phyloP scores from a whole-genome alignment of 2,888 invertebrate species.

The Psylliodes chrysocephalus region DNA sequence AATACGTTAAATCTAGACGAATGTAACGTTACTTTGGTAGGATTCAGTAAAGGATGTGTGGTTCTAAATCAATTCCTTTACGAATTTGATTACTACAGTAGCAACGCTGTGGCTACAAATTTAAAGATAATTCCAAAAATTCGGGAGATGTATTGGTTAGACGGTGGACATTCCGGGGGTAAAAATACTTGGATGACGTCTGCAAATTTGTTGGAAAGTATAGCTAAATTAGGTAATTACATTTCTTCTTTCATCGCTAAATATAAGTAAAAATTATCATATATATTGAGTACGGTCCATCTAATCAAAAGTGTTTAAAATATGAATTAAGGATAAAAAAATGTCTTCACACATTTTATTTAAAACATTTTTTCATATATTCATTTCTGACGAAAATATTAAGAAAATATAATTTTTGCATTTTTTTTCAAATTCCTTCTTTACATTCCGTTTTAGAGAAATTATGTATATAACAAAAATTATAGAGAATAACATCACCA shows the following conservation, averaged over 20 bases:
- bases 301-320: too few species aligned
- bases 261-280: too few species aligned
- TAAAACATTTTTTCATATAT: too few species aligned
- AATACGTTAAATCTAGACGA: conserved; percentile 24
- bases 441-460: too few species aligned
- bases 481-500: too few species aligned
- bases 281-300: too few species aligned
- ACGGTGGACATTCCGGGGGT: conserved; percentile 90
- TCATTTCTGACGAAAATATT: neutral
- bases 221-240: conserved; percentile 74
- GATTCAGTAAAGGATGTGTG: conserved; percentile 94
- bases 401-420: neutral
- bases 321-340: too few species aligned
- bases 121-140: conserved; percentile 74
- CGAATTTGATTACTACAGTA: conserved; percentile 82
- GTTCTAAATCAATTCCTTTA: conserved; percentile 91
- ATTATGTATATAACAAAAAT: too few species aligned
- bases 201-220: conserved; percentile 75
- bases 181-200: conserved; percentile 90
- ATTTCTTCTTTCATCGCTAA: too few species aligned
- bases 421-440: too few species aligned
- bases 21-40: conserved; percentile 64
- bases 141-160: conserved; percentile 86
- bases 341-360: too few species aligned
- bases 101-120: conserved; percentile 72